Base-by-base conservation (phyloP, 92 coral and sea anemone genomes). In the Meandrina meandrites region DNA sequence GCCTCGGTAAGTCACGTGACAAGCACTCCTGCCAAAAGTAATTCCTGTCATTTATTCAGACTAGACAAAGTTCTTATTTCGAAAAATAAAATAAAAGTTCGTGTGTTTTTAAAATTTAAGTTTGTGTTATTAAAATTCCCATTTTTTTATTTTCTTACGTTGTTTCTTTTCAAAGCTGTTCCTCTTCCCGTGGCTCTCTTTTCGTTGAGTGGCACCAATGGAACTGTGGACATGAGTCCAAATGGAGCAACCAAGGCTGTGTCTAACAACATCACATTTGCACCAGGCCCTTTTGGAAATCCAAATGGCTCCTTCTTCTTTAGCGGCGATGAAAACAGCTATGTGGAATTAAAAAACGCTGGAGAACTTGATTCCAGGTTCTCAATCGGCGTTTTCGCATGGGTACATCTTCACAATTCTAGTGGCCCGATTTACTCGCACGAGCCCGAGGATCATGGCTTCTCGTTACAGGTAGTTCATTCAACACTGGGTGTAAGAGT, bases 201-300 rank as follows among this genome's bases (percentile, higher is more conserved):
- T 62, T 51, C 88, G 22, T 15, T 76, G 24, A 35, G 40, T 84
- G 81, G 88, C 14, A 36, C 51, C 22, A 40, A 84, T 58, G 74
- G 81, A 40, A 57, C 73, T 36, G 37, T 76, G 30, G 74, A 84
- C 27, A 53, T 15, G 1, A 62, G 81, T 75, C 88, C 80, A 18
- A 64, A 22, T 4, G 67, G 86, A 53, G 14, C 19, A 22, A 72
- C 78, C 13, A 18, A 34, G 22, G 79, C 78, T 10, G 40, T 47
- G 15, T 47, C 66, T 5, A 19, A 18, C 15, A 42, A 72, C 45
- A 58, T 84, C 81, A 58, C 13, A 31, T 47, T 73, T 28, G 66
- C 81, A 34, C 14, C 57, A 24, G 88, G 88, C 15, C 88, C 88
- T n/a, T 84, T 32, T 74, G 88, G 81, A 35, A 74, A 73, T 42